Percentiles rank a stretch among this genome's conserved stretches.
phyloP scores from a whole-genome alignment of 1,140 invertebrate species.

The Drosophila bipectinata region DNA sequence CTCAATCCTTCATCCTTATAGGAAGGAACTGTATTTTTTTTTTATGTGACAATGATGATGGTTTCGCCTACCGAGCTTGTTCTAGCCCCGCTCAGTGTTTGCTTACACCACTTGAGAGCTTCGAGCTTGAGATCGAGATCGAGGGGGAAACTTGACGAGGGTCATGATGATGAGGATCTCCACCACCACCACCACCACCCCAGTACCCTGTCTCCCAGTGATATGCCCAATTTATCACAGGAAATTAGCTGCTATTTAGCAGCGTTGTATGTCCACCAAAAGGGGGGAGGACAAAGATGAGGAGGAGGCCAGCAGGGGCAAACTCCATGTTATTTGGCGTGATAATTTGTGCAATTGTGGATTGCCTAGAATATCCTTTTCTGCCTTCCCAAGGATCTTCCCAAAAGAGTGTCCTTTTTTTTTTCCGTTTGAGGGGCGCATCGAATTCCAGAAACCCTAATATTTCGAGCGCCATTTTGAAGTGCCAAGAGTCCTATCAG shows the following conservation, averaged over 20 bases:
- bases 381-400: neutral
- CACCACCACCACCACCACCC: slow-evolving; percentile 21
- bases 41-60: slow-evolving; percentile 72
- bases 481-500: slow-evolving; percentile 13
- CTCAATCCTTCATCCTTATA: neutral
- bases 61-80: slow-evolving; percentile 27
- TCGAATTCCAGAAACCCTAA: slow-evolving; percentile 37
- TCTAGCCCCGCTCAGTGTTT: slow-evolving; percentile 56
- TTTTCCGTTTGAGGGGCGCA: slow-evolving; percentile 37
- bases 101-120: slow-evolving; percentile 74
- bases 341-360: slow-evolving; percentile 82
- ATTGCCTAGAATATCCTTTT: slow-evolving; percentile 28
- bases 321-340: slow-evolving; percentile 78
- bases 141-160: slow-evolving; percentile 64
- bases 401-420: neutral
- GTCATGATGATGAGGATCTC: slow-evolving; percentile 26
- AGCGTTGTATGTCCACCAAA: slow-evolving; percentile 68
- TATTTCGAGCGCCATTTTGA: slow-evolving; percentile 54
- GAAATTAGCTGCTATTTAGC: slow-evolving; percentile 83
- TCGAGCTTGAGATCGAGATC: slow-evolving; percentile 23
- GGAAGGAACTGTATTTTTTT: neutral
- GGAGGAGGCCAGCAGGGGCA: slow-evolving; percentile 27
- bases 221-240: slow-evolving; percentile 82
- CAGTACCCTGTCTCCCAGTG: slow-evolving; percentile 42
- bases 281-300: neutral